Evolutionary conservation across 35 echinoderm and acorn worm species (phyloP).

Genomic region (Hemicentrotus pulcherrimus): DNA sequence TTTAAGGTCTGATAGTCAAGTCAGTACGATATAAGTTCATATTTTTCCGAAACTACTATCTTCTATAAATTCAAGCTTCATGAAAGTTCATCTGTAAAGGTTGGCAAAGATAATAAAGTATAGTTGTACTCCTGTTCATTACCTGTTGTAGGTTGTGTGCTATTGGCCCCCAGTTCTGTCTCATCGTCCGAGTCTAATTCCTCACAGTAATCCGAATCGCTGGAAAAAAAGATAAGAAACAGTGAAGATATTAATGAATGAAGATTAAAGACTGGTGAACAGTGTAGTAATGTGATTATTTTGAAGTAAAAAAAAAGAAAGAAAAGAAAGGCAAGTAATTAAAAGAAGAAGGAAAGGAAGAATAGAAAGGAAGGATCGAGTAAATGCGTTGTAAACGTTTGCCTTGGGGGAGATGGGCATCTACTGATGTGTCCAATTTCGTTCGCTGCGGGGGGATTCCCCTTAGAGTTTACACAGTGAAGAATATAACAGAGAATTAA

Average conservation of each 20-base stretch:
- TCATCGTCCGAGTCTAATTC: conserved; percentile 31
- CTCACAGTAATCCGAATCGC: conserved; percentile 36
- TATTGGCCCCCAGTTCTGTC: conserved; percentile 16
- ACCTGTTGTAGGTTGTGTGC: conserved; percentile 41
- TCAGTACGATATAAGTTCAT: too few relatives aligned
- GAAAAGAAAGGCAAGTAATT: too few relatives aligned
- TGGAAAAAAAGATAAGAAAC: neutral
- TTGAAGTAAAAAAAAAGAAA: too few relatives aligned
- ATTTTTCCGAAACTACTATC: too few relatives aligned
- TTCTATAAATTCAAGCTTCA: too few relatives aligned
- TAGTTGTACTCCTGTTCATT: too few relatives aligned
- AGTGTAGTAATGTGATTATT: too few relatives aligned
- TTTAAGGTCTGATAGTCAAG: too few relatives aligned
- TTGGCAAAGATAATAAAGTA: too few relatives aligned
- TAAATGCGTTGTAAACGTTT: neutral
- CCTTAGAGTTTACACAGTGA: neutral
- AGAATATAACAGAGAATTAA: neutral
- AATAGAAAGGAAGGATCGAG: neutral
- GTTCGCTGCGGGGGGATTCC: neutral
- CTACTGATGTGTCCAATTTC: neutral
- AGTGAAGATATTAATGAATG: neutral
- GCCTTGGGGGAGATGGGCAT: neutral
- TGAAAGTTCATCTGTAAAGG: too few relatives aligned
- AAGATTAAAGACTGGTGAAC: neutral
- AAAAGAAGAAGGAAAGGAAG: too few relatives aligned